Percentiles rank a stretch among this genome's conserved stretches.
Evolutionary conservation across 2,888 invertebrate species (phyloP).

Genomic region (Zeuzera pyrina): DNA sequence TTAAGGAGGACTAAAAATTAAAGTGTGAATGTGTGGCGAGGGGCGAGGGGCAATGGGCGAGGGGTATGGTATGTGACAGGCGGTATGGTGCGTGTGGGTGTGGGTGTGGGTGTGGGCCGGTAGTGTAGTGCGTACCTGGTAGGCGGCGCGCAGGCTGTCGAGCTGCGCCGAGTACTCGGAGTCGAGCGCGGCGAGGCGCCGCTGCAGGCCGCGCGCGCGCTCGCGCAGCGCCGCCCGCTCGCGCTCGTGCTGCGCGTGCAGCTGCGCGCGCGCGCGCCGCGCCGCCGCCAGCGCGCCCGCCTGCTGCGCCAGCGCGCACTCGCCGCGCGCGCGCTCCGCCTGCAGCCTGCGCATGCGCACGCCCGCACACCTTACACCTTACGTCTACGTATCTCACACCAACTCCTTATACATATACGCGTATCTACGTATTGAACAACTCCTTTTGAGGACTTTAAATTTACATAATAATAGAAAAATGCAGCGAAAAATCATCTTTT

Average conservation of each 20-base stretch:
- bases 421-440: too few species aligned
- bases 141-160: constrained; percentile 84
- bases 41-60: too few species aligned
- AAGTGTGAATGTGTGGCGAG: too few species aligned
- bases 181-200: constrained; percentile 81
- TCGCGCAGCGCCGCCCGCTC: constrained; percentile 77
- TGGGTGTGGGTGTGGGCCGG: too few species aligned
- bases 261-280: constrained; percentile 54
- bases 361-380: not conserved
- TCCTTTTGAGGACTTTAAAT: too few species aligned
- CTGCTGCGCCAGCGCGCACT: constrained; percentile 54
- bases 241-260: constrained; percentile 66
- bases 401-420: too few species aligned
- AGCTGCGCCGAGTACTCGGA: constrained; percentile 89
- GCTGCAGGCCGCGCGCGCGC: constrained; percentile 80
- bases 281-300: constrained; percentile 58
- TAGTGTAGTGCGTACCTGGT: constrained; percentile 73
- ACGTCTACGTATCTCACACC: not conserved
- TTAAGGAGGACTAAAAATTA: too few species aligned
- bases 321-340: constrained; percentile 52
- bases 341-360: constrained; percentile 37
- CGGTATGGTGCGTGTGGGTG: too few species aligned
- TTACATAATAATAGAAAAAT: too few species aligned
- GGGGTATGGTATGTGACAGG: too few species aligned
- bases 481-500: too few species aligned